A percentile compares a stretch with the other conserved stretches of the same genome.
Conservation (phyloP, 2,797 vertebrate species). For the Coendou prehensilis region DNA sequence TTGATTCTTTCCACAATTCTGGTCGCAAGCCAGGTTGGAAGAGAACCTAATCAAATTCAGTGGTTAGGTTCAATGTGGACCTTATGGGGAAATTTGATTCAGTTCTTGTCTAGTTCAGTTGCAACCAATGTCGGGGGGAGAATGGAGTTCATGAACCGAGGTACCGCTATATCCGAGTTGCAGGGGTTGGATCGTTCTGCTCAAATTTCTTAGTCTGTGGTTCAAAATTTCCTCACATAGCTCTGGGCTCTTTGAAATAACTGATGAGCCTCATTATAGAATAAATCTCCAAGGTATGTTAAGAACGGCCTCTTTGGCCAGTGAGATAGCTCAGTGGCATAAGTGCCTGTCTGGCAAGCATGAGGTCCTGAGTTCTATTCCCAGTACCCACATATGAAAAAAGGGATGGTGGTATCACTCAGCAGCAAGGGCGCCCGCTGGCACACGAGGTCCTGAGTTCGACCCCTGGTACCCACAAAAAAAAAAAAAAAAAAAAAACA, state of each 20-base stretch:
- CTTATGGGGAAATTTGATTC: neutral
- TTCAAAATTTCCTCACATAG: neutral
- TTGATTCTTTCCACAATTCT: neutral
- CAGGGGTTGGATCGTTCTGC: neutral
- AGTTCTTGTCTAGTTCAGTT: neutral
- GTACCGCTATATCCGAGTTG: neutral
- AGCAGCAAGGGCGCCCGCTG: no score
- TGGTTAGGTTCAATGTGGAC: neutral
- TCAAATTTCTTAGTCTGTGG: slow-evolving; percentile 5
- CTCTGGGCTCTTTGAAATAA: neutral
- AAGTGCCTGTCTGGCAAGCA: no score
- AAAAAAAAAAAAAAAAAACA: neutral
- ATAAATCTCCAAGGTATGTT: slow-evolving; percentile 3
- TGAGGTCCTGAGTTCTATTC: no score
- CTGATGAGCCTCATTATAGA: slow-evolving; percentile 22
- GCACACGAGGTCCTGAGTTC: no score
- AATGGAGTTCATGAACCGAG: neutral
- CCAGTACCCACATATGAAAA: no score
- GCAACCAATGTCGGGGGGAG: neutral
- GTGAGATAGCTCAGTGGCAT: no score
- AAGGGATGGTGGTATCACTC: no score
- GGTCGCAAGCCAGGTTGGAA: neutral
- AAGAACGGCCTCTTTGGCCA: neutral
- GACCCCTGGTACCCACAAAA: no score
- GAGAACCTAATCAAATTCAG: neutral